These are phyloP conservation scores for Geotrypetes seraphini DNA, from an alignment of 2,797 vertebrate species.

Conservation along the genomic window DNA sequence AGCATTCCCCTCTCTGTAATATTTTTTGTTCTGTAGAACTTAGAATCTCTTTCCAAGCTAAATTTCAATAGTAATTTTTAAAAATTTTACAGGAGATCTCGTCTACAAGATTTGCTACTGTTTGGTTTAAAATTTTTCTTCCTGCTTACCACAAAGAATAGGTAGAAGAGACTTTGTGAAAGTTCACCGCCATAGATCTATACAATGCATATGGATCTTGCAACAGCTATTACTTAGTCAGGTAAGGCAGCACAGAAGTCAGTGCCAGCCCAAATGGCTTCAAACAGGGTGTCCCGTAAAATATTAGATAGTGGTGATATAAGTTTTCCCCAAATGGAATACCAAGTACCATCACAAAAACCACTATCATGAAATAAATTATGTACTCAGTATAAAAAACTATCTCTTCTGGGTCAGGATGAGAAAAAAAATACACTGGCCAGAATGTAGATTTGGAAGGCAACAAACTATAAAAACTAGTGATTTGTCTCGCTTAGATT, in stretches of 20 bases:
- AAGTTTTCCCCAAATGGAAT: slow-evolving; percentile 21
- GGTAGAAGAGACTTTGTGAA: slow-evolving; percentile 19
- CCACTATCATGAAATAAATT: background rate
- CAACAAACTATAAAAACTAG: slow-evolving; percentile 17
- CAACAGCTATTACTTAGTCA: slow-evolving; percentile 12
- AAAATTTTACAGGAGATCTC: slow-evolving; percentile 56
- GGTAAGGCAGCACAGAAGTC: slow-evolving; percentile 15
- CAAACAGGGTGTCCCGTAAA: slow-evolving; percentile 18
- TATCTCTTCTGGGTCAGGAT: no score
- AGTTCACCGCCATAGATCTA: slow-evolving; percentile 16
- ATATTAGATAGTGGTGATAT: slow-evolving; percentile 8
- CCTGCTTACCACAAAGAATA: slow-evolving; percentile 28
- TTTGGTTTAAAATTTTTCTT: slow-evolving; percentile 52
- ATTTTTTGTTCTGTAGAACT: slow-evolving; percentile 51
- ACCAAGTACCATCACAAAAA: slow-evolving; percentile 16
- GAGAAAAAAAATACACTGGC: no score
- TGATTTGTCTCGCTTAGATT: slow-evolving; percentile 18
- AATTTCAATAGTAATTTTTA: slow-evolving; percentile 56
- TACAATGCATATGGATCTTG: slow-evolving; percentile 6
- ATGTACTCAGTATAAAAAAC: no score
- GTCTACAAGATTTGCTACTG: slow-evolving; percentile 41
- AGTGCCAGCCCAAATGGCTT: slow-evolving; percentile 26
- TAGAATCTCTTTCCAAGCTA: slow-evolving; percentile 65
- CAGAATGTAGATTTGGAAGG: slow-evolving; percentile 19
- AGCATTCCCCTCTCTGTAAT: no score